Evolutionary conservation across 2,888 invertebrate species (phyloP).

Genomic region (Scelioninae gen. 2): DNA sequence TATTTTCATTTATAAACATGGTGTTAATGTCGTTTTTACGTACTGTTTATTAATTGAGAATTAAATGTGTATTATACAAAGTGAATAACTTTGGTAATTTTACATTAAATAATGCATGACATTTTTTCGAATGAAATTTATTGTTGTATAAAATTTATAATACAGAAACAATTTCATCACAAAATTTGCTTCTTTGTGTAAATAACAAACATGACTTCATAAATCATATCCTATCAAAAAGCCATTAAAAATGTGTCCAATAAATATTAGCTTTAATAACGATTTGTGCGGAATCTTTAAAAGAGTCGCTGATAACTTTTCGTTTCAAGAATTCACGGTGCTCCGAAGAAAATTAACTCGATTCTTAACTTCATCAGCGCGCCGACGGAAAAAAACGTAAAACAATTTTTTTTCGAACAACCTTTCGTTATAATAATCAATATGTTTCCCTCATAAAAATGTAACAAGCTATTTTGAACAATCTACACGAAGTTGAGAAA

Average conservation of each 20-base stretch:
- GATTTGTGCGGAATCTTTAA: not conserved
- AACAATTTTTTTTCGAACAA: slow-evolving; percentile 40
- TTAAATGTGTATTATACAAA: no score
- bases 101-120: no score
- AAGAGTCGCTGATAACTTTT: slow-evolving; percentile 19
- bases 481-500: slow-evolving; percentile 24
- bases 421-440: slow-evolving; percentile 39
- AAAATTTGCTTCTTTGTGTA: no score
- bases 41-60: no score
- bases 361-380: slow-evolving; percentile 18
- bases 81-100: no score
- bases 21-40: no score
- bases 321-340: slow-evolving; percentile 11
- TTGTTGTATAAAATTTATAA: no score
- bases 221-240: not conserved
- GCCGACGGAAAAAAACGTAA: not conserved
- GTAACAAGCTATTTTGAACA: slow-evolving; percentile 52
- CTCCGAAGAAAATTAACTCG: slow-evolving; percentile 31
- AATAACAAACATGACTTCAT: not conserved
- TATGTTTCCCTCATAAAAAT: slow-evolving; percentile 40
- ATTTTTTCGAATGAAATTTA: no score
- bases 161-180: no score
- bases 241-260: slow-evolving; percentile 5
- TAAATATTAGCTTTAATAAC: slow-evolving; percentile 14
- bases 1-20: no score